These are phyloP conservation scores for Onychorhynchus coronatus DNA, from an alignment of 2,113 vertebrate genomes.

Conservation along the genomic window DNA sequence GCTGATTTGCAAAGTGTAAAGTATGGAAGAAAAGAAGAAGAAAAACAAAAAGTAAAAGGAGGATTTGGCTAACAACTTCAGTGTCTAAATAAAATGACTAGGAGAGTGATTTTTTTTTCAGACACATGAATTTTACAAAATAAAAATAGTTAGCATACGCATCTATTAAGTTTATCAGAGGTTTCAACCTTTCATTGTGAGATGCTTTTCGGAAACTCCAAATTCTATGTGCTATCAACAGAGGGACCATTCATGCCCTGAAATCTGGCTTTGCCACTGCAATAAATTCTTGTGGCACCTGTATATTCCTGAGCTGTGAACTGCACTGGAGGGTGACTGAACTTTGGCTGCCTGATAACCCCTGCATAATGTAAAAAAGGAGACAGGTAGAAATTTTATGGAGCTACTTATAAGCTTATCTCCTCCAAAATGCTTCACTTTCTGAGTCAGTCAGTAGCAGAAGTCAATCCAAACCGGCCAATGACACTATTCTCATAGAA, in stretches of 20 bases:
- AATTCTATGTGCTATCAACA: background rate
- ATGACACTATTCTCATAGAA: conserved; percentile 3
- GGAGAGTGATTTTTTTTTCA: background rate
- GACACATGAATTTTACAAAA: background rate
- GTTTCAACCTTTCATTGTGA: background rate
- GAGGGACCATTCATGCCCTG: background rate
- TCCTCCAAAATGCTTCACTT: conserved; percentile 15
- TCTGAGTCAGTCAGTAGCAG: conserved; percentile 31
- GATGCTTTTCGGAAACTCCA: background rate
- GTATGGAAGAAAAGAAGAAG: background rate
- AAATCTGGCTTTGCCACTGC: background rate
- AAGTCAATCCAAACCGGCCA: conserved; percentile 45
- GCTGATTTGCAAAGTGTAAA: background rate
- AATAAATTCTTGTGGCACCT: conserved; percentile 2
- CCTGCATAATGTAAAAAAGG: background rate
- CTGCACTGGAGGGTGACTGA: conserved; percentile 3
- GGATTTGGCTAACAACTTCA: background rate
- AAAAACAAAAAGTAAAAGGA: background rate
- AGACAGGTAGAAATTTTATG: conserved; percentile 19
- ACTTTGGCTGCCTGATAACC: conserved; percentile 48
- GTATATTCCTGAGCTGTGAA: background rate
- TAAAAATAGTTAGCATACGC: background rate
- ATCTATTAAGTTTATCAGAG: background rate
- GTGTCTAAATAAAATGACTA: background rate
- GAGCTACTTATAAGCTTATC: conserved; percentile 45